Evolutionary conservation across 2,113 vertebrate genomes (phyloP).

Genomic region (Mormyrus iriodes): DNA sequence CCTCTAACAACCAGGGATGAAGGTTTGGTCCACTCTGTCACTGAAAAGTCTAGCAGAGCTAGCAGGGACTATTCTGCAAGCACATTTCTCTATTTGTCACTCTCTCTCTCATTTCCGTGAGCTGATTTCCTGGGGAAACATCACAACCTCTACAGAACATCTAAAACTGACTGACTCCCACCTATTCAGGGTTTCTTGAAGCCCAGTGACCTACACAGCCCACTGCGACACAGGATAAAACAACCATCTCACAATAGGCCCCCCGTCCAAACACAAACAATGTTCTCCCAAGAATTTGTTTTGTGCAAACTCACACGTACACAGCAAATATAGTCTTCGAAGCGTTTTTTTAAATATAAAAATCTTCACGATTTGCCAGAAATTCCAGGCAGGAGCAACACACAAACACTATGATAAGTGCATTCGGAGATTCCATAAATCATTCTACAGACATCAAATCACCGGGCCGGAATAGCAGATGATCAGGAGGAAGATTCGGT

Average conservation of each 20-base stretch:
- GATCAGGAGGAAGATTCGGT: not conserved
- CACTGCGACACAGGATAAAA: not conserved
- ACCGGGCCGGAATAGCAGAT: not conserved
- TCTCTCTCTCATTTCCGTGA: constrained; percentile 42
- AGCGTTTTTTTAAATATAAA: not conserved
- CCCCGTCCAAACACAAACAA: not conserved
- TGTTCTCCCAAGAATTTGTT: not conserved
- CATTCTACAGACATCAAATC: not conserved
- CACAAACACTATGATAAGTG: not conserved
- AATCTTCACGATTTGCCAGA: not conserved
- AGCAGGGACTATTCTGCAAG: not conserved
- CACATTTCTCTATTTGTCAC: not conserved
- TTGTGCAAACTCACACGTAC: not conserved
- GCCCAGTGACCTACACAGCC: not conserved
- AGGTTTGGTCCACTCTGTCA: not conserved
- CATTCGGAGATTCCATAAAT: not conserved
- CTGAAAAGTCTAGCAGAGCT: not conserved
- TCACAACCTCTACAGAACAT: constrained; percentile 35
- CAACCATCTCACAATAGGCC: not conserved
- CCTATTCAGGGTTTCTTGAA: not conserved
- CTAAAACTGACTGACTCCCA: constrained; percentile 16
- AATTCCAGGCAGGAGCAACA: not conserved
- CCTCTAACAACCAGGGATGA: constrained; percentile 2
- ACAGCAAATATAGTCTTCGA: not conserved
- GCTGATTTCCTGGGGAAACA: constrained; percentile 32